Percentiles rank a stretch among this genome's conserved stretches.
Evolutionary conservation across 2,888 invertebrate genomes (phyloP).

Genomic region (Himalopsyche anomala): DNA sequence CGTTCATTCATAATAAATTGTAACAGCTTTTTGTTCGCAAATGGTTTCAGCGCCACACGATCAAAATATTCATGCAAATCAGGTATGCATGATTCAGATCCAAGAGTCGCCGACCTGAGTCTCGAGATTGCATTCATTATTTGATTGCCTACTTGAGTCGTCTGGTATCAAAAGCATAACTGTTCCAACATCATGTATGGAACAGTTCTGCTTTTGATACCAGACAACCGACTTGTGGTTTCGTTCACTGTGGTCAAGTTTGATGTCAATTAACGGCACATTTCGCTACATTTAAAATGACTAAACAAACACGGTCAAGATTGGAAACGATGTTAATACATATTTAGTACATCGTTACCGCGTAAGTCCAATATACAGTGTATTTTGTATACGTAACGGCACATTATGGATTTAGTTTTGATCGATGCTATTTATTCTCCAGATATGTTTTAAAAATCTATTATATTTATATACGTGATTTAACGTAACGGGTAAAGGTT

Average conservation of each 20-base stretch:
- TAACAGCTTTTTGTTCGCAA: conserved; percentile 7
- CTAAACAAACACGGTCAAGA: conserved; percentile 15
- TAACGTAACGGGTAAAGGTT: neutral
- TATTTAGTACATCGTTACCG: conserved; percentile 10
- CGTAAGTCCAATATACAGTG: neutral
- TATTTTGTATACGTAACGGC: neutral
- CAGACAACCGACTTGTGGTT: too few relatives aligned
- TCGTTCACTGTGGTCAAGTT: conserved; percentile 39
- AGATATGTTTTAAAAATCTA: neutral
- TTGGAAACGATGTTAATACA: neutral
- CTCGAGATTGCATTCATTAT: conserved; percentile 22
- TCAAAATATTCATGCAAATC: conserved; percentile 38
- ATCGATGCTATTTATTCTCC: conserved; percentile 4
- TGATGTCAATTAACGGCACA: conserved; percentile 42
- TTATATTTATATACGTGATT: neutral
- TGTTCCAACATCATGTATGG: too few relatives aligned
- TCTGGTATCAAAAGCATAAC: too few relatives aligned
- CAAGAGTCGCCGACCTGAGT: conserved; percentile 7
- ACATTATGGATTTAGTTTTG: conserved; percentile 35
- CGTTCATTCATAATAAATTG: too few relatives aligned
- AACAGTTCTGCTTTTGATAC: too few relatives aligned
- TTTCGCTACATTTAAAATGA: conserved; percentile 36
- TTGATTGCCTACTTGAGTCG: conserved; percentile 31
- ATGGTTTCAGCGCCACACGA: conserved; percentile 30
- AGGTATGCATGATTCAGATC: conserved; percentile 31